phyloP scores from a whole-genome alignment of 2,113 vertebrate species.

The Trogon melanurus region DNA sequence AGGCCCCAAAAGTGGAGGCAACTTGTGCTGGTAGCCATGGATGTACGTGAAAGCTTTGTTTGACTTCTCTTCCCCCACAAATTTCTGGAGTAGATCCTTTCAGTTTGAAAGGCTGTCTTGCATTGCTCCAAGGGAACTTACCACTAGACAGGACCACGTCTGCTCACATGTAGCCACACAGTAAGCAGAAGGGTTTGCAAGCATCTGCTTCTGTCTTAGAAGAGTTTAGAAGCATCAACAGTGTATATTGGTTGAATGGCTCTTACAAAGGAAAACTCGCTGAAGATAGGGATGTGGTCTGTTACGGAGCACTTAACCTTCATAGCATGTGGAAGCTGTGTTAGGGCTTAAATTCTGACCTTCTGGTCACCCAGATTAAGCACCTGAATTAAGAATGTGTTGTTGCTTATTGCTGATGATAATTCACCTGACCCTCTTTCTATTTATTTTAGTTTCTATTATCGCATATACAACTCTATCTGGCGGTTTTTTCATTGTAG shows the following conservation, averaged over 20 bases:
- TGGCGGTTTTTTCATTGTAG: not conserved
- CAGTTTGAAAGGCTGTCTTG: not conserved
- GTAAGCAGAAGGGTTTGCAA: not conserved
- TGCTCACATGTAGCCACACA: rapidly evolving
- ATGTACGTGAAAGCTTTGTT: not conserved
- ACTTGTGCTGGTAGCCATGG: not conserved
- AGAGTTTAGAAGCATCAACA: not conserved
- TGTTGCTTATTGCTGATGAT: not conserved
- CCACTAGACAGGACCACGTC: not conserved
- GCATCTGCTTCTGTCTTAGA: not conserved
- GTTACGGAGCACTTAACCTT: not conserved
- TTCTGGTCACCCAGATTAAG: not conserved
- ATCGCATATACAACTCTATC: not conserved
- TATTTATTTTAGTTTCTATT: not conserved
- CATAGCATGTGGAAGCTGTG: rapidly evolving
- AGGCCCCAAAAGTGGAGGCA: not conserved
- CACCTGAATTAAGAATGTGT: not conserved
- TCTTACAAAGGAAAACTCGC: not conserved
- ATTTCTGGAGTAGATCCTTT: not conserved
- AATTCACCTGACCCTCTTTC: not conserved
- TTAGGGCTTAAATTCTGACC: not conserved
- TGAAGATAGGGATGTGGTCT: not conserved
- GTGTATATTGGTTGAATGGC: not conserved
- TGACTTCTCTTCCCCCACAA: rapidly evolving
- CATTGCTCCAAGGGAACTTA: not conserved